A percentile compares a stretch with the other conserved stretches of the same genome.
Conservation (phyloP, 2,113 vertebrate species). For the Poecile atricapillus region DNA sequence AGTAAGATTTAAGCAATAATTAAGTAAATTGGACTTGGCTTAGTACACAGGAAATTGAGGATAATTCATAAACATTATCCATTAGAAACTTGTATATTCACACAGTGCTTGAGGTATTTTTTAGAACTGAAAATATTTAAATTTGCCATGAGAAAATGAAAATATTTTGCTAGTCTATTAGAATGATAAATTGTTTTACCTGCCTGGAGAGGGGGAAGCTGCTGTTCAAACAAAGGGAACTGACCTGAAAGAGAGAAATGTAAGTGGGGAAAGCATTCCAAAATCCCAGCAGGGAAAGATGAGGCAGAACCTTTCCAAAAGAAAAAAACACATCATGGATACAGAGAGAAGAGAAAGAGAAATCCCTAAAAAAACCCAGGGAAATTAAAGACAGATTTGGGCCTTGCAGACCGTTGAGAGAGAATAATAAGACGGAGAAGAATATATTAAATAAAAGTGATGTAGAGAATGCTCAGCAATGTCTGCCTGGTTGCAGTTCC, state of each 20-base stretch:
- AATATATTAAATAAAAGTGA: neutral
- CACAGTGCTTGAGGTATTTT: neutral
- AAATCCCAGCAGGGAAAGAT: neutral
- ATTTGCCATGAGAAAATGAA: neutral
- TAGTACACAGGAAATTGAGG: neutral
- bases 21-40: neutral
- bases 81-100: neutral
- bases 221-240: neutral
- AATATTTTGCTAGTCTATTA: neutral
- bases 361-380: neutral
- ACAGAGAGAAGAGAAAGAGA: neutral
- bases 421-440: neutral
- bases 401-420: neutral
- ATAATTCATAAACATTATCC: neutral
- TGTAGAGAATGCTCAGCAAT: neutral
- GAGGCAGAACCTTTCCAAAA: neutral
- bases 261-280: neutral
- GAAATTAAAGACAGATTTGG: neutral
- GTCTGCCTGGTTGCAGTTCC: neutral
- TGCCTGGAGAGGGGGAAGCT: neutral
- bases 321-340: neutral
- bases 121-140: neutral
- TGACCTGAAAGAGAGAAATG: neutral
- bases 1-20: neutral
- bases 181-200: neutral